Base-by-base conservation (phyloP, 2,888 invertebrate genomes). In the Oxyteleia sp. region DNA sequence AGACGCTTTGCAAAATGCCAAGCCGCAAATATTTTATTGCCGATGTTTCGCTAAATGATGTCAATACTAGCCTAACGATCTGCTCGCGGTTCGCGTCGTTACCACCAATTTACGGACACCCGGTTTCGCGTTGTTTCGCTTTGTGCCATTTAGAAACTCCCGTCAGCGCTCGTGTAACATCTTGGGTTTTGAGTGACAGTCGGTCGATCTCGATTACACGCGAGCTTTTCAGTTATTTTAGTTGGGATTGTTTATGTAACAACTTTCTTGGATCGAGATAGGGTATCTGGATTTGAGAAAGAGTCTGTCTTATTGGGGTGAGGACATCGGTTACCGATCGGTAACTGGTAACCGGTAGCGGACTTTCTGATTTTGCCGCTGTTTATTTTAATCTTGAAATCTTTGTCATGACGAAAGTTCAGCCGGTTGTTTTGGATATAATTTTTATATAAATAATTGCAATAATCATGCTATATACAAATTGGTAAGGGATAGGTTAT, bases 1-100 rank as follows among this genome's bases (percentile, higher is more conserved):
- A n/a, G 20, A 2, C 35, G 45, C 29, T 47, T 69, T 75, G 61
- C 55, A 76, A 76, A 76, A 76, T 64, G 57, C 47, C 71, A 51
- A 51, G 38, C 82, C 76, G 47, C 78, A 68, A 72, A 57, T 78
- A 51, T 78, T 69, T 83, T 55, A 78, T 78, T 68, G 45, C 61
- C 55, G 49, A 64, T 69, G 49, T 69, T 69, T 72, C 55, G 68
- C 51, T 55, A 68, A 83, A 83, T 23, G 63, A 68, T 79, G 83
- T 79, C 82, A 83, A 79, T 79, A 74, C 61, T 71, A 51, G 23
- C 57, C 3, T n/a, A 23, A 5, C 57, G 78, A 63, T 69, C 38
- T 45, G 11, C 38, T 45, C 74, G 55, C 38, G 45, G 53, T 49
- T 74, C 35, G 43, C 16, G 13, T 71, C 55, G 53, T 49, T 59